Base-by-base conservation (phyloP, 2,797 vertebrate genomes). In the Bufotes viridis region DNA sequence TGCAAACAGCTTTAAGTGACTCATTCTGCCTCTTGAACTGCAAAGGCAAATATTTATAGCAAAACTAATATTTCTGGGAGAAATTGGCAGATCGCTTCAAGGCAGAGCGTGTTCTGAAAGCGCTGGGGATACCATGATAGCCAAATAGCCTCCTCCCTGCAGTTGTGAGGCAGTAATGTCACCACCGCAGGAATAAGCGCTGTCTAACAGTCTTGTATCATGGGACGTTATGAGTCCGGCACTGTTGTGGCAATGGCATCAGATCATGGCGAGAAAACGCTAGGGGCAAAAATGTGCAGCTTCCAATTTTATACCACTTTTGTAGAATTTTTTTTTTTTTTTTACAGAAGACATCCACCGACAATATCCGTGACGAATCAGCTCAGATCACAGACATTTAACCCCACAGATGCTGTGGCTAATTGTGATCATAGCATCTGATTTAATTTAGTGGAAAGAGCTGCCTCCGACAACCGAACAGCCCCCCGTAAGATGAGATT, bases 21-120 rank as follows among this genome's bases (percentile, higher is more conserved):
- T 87, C 88, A 89, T 72, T n/a, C 57, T 18, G 22, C 57, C 81
- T 67, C 84, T 61, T 42, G 7, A 89, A 63, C 61, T 78, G 80
- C 63, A 79, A 72, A 87, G 84, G 34, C 80, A 89, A 89, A 89
- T 89, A 89, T 86, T 89, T 86, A 89, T 83, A 81, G 74, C 70
- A 79, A 86, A 89, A 72, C 69, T 12, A 57, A 79, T 79, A 78
- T 79, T 84, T 61, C 79, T 63, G 80, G 74, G 63, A 55, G 26
- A 65, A 29, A 11, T 26, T 87, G 85, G 69, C 84, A 89, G 80
- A 58, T 86, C 53, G 11, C 42, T 26, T 17, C 53, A 42, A 29
- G 81, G 72, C 57, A 63, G 8, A 24, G 58, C 7, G 1, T 8
- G n/a, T 69, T n/a, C 42, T 82, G 61, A 17, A 53, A 53, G 80